Percentiles rank a stretch among this genome's conserved stretches.
Evolutionary conservation across 2,797 vertebrate genomes (phyloP).

Genomic region (Periophthalmus magnuspinnatus): DNA sequence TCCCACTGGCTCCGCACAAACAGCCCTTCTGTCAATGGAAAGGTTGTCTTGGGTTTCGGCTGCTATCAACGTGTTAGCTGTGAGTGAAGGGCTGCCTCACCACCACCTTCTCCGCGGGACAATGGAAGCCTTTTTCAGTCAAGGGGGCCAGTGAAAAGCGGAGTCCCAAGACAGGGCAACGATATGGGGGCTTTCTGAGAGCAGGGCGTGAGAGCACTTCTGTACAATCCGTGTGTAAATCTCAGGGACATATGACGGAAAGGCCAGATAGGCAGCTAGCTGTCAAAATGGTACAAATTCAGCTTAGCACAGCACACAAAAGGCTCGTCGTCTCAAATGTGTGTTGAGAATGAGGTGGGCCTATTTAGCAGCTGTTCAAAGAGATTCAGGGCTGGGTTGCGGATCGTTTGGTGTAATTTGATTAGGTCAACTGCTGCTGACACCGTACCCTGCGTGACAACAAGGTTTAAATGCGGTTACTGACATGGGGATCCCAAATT

Average conservation of each 20-base stretch:
- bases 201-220: conserved; percentile 54
- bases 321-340: background rate
- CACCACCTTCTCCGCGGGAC: conserved; percentile 61
- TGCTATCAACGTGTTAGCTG: conserved; percentile 53
- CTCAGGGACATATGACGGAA: conserved; percentile 22
- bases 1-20: conserved; percentile 66
- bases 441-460: background rate
- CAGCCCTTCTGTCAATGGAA: conserved; percentile 54
- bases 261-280: conserved; percentile 13
- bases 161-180: conserved; percentile 51
- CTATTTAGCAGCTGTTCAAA: background rate
- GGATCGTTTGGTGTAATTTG: conserved; percentile 5
- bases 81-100: conserved; percentile 67
- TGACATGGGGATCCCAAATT: background rate
- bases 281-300: conserved; percentile 4
- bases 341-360: background rate
- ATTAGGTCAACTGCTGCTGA: background rate
- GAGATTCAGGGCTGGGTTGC: background rate
- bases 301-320: background rate
- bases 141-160: conserved; percentile 38
- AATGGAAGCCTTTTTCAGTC: conserved; percentile 62
- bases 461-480: background rate
- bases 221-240: conserved; percentile 34
- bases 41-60: conserved; percentile 69
- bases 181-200: conserved; percentile 36